Conservation (phyloP, 1,140 invertebrate genomes). For the Conus ventricosus region DNA sequence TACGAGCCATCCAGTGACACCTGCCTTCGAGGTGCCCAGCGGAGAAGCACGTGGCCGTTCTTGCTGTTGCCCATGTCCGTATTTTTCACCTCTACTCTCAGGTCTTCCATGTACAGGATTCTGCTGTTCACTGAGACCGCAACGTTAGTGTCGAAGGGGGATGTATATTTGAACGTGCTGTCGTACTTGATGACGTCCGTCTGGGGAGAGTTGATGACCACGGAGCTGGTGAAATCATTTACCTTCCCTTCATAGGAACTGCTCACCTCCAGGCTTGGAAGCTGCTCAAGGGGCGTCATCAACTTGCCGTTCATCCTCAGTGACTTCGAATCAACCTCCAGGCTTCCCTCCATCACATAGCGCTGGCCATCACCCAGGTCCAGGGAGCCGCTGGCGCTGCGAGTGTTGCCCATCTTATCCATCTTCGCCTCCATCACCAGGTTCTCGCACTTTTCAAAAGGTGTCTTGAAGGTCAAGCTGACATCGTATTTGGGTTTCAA, state of each 20-base stretch:
- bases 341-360: slow-evolving; percentile 1
- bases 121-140: slow-evolving; percentile 33
- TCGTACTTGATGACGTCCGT: slow-evolving; percentile 38
- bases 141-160: slow-evolving; percentile 36
- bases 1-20: slow-evolving; percentile 42
- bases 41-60: slow-evolving; percentile 38
- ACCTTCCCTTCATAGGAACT: slow-evolving; percentile 48
- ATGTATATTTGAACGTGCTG: slow-evolving; percentile 33
- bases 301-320: slow-evolving; percentile 45
- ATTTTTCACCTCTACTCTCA: slow-evolving; percentile 40
- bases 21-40: slow-evolving; percentile 41
- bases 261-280: slow-evolving; percentile 42
- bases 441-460: slow-evolving; percentile 34
- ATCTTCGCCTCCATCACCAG: slow-evolving; percentile 8
- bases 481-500: slow-evolving; percentile 15
- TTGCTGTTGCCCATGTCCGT: slow-evolving; percentile 36
- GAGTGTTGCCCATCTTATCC: slow-evolving; percentile 19
- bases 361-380: slow-evolving; percentile 2
- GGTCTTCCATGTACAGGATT: slow-evolving; percentile 37
- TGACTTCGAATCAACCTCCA: slow-evolving; percentile 30
- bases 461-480: slow-evolving; percentile 34
- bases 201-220: slow-evolving; percentile 41
- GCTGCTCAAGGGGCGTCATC: slow-evolving; percentile 50
- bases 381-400: slow-evolving; percentile 11
- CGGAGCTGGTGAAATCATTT: slow-evolving; percentile 39